phyloP scores from a whole-genome alignment of 2,113 vertebrate genomes.

The Poecile atricapillus region DNA sequence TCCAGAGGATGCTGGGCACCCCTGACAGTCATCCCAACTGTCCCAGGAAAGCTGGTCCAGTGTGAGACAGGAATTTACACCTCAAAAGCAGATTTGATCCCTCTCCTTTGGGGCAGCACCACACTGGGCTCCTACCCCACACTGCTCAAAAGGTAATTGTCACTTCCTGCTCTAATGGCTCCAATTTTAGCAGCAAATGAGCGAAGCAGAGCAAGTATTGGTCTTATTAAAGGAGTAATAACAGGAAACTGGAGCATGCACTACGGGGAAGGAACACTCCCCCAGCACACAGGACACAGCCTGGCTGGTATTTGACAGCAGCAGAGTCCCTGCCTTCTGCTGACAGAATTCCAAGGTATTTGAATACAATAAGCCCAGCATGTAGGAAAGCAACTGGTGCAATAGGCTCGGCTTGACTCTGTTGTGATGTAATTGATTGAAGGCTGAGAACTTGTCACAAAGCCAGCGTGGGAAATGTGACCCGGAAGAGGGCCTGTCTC shows the following conservation, averaged over 20 bases:
- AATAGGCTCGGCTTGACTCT: not conserved
- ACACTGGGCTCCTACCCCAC: not conserved
- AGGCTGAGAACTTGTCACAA: not conserved
- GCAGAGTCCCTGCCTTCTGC: not conserved
- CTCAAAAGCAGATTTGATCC: not conserved
- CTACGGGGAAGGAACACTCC: constrained; percentile 8
- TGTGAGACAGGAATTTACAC: not conserved
- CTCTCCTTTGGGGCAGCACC: not conserved
- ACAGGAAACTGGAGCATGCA: constrained; percentile 34
- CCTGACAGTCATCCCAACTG: not conserved
- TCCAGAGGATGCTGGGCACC: not conserved
- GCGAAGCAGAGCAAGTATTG: constrained; percentile 8
- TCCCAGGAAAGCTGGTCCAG: not conserved
- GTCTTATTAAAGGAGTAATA: constrained; percentile 62
- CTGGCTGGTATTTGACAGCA: not conserved
- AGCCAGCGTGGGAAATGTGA: not conserved
- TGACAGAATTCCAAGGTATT: not conserved
- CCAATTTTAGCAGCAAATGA: constrained; percentile 64
- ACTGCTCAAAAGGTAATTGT: not conserved
- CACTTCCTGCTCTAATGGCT: constrained; percentile 48
- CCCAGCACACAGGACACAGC: not conserved
- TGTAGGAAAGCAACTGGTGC: not conserved
- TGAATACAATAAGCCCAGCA: not conserved
- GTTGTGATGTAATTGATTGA: not conserved
- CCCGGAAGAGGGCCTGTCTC: not conserved